Base-by-base conservation (phyloP, 2,888 invertebrate genomes). In the Coleophora deauratella region DNA sequence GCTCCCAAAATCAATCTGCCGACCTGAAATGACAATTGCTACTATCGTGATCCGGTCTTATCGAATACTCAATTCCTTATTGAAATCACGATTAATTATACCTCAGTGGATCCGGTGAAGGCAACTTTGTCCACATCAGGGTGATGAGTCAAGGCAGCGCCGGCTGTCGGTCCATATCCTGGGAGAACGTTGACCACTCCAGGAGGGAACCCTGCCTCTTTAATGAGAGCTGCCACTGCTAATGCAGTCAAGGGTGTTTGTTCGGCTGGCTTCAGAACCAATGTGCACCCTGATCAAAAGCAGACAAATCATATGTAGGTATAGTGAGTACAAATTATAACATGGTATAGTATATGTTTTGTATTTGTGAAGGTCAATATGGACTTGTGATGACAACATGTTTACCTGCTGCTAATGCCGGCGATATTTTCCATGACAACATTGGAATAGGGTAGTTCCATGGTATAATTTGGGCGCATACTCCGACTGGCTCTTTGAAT, bases 401-500 rank as follows among this genome's bases (percentile, higher is more conserved):
- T 21, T 21, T 21, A 85, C 84, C 84, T 55, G 92, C 92, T 4
- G 92, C 91, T 41, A 94, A 67, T 0, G 94, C 94, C 0, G 94
- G 94, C 2, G 88, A 94, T 38, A 98, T 87, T 77, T 99, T 99
- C 98, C 98, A 98, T 0, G 94, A 89, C 78, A 95, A 89, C 98
- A 99, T 98, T 43, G 97, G 78, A 41, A 95, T 77, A 0, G 95
- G 97, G 60, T 96, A 97, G 73, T 97, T 97, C 96, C 97, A 97
- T 6, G 97, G 96, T 56, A 96, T 95, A 45, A 97, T 96, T 74
- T 96, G 96, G 1, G 92, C 97, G 62, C 96, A 96, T 1, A 97
- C 95, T 9, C 86, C 86, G 1, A 97, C 93, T 0, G 97, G 97
- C 62, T 97, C 97, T 55, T 94, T 95, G 3, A 94, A 85, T 0